Evolutionary conservation across 2,113 vertebrate species (phyloP), one percentile per base, ranked within the genome.

Genomic region (Murina feae): DNA sequence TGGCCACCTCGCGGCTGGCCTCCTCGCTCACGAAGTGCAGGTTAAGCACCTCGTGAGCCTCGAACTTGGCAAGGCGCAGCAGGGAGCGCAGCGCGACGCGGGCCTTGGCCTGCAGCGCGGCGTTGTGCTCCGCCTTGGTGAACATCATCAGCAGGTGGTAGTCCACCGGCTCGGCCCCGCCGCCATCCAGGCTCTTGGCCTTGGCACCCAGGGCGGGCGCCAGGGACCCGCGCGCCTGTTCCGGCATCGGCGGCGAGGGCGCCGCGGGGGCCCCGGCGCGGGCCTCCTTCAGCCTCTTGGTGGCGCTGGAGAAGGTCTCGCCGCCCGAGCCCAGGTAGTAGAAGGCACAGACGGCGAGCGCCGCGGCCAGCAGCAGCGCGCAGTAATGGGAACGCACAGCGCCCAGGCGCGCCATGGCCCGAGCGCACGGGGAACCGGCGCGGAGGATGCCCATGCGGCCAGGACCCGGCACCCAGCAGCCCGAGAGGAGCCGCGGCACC

Each of bases 81-180:
- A 98, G 95, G 5, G 98, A 98, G 84, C 97, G 89, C 83, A 98
- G 95, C 13, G 98, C 98, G 30, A 92, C 83, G 81, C 98, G 95
- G 98, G 98, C 98, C 98, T 63, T 98, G 93, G 84, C 95, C 82
- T 96, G 98, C 90, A 98, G 96, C 91, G 95, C 96, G 3, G 97
- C 98, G 93, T 97, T 99, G 89, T 98, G 98, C 97, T 99, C 99
- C 58, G 99, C 99, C 96, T 99, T 99, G 86, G 99, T 99, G 97
- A 99, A 99, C 99, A 99, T 99, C 99, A 99, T 98, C 69, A 99
- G 99, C 39, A 98, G 97, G 65, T 99, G 99, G 96, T 98, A 99
- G 88, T 93, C 98, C 93, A 97, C 97, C 55, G 95, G 89, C 4
- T 69, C 96, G 7, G 47, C 51, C 47, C 55, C 75, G 65, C 90